phyloP scores from a whole-genome alignment of 2,113 vertebrate genomes.

The Nestor notabilis region DNA sequence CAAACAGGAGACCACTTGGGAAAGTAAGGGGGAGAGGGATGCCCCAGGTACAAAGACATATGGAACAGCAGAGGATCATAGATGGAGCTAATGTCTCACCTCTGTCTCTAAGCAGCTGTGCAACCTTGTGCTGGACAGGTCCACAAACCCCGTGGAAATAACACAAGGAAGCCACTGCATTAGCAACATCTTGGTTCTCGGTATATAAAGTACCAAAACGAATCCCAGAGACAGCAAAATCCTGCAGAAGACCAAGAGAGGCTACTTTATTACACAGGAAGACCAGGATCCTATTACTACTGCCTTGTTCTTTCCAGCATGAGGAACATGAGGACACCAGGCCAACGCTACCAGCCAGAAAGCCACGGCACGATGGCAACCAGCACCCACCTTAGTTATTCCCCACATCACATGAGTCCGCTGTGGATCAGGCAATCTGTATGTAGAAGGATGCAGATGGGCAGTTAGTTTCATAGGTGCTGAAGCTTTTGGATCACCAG shows the following conservation, averaged over 20 bases:
- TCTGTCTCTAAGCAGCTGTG: slow-evolving; percentile 86
- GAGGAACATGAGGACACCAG: neutral
- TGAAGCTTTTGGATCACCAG: slow-evolving; percentile 37
- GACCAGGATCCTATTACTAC: neutral
- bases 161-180: slow-evolving; percentile 85
- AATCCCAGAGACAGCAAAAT: slow-evolving; percentile 90
- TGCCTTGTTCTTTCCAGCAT: neutral
- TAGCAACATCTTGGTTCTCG: slow-evolving; percentile 85
- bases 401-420: slow-evolving; percentile 97
- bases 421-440: slow-evolving; percentile 93
- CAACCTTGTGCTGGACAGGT: slow-evolving; percentile 86
- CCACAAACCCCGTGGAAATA: slow-evolving; percentile 88
- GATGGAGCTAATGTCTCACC: slow-evolving; percentile 71
- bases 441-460: slow-evolving; percentile 60
- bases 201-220: slow-evolving; percentile 90
- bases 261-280: neutral
- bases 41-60: neutral
- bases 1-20: neutral
- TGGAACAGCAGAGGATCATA: neutral
- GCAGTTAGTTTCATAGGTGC: slow-evolving; percentile 57
- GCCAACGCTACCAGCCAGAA: neutral
- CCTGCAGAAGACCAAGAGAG: slow-evolving; percentile 72
- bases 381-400: slow-evolving; percentile 86
- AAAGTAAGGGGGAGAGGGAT: neutral
- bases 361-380: rapidly evolving